Conservation (phyloP, 2,113 vertebrate species). For the Serilophus lunatus region DNA sequence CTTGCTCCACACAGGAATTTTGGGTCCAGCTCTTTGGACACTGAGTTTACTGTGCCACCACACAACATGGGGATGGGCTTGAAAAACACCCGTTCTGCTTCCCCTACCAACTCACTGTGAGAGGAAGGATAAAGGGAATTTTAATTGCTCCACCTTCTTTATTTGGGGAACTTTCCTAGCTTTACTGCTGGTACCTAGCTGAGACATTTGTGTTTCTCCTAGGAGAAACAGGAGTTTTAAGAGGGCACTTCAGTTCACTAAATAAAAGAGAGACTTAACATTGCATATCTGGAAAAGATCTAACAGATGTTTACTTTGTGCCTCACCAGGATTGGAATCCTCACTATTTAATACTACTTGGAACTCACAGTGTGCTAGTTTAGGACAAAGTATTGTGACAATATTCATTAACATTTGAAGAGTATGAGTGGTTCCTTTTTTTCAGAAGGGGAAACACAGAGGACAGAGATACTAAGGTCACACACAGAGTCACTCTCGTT, state of each 20-base stretch:
- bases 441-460: not conserved
- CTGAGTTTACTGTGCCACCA: not conserved
- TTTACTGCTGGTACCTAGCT: not conserved
- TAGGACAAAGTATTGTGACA: not conserved
- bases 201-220: not conserved
- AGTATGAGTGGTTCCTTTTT: not conserved
- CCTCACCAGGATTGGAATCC: not conserved
- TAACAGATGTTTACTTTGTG: not conserved
- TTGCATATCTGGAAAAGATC: not conserved
- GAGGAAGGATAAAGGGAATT: not conserved
- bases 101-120: accelerated
- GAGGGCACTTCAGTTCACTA: not conserved
- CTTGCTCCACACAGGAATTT: not conserved
- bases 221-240: not conserved
- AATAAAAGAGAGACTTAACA: not conserved
- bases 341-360: not conserved
- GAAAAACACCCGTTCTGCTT: not conserved
- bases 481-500: not conserved
- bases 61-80: accelerated
- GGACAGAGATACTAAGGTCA: not conserved
- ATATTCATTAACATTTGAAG: slow-evolving; percentile 4
- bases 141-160: not conserved
- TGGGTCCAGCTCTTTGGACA: accelerated
- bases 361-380: not conserved
- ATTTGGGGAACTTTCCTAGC: not conserved